Percentiles rank a stretch among this genome's conserved stretches.
Conservation (phyloP, 2,797 vertebrate genomes). For the Anisognathus igniventris region DNA sequence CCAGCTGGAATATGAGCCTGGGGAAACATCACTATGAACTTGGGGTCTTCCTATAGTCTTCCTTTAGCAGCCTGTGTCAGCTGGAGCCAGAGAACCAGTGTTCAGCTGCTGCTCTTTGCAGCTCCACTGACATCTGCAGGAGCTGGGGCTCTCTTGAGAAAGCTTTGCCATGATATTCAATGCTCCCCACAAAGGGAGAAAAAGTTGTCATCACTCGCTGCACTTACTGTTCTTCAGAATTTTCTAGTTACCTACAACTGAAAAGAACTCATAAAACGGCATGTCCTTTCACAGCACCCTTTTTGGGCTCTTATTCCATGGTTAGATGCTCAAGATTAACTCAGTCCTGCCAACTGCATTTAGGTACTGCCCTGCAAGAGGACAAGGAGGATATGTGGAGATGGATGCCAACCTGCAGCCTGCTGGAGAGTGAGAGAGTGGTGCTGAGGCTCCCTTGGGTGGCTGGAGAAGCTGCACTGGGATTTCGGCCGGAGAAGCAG, state of each 20-base stretch:
- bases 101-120: background rate
- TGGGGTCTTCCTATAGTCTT: background rate
- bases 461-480: background rate
- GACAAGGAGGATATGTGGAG: fast-evolving
- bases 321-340: background rate
- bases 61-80: background rate
- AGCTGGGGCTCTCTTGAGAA: background rate
- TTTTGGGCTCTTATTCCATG: background rate
- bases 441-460: background rate
- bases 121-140: background rate
- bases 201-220: fast-evolving
- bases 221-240: background rate
- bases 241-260: background rate
- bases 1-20: background rate
- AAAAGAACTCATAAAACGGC: background rate
- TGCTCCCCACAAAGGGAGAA: background rate
- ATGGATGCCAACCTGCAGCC: background rate
- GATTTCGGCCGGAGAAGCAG: fast-evolving
- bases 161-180: background rate
- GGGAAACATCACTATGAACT: background rate
- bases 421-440: fast-evolving
- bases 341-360: background rate
- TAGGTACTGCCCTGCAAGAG: background rate
- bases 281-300: background rate
- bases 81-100: background rate